Evolutionary conservation across 1,140 invertebrate genomes (phyloP).

Genomic region (Drosophila sulfurigaster): DNA sequence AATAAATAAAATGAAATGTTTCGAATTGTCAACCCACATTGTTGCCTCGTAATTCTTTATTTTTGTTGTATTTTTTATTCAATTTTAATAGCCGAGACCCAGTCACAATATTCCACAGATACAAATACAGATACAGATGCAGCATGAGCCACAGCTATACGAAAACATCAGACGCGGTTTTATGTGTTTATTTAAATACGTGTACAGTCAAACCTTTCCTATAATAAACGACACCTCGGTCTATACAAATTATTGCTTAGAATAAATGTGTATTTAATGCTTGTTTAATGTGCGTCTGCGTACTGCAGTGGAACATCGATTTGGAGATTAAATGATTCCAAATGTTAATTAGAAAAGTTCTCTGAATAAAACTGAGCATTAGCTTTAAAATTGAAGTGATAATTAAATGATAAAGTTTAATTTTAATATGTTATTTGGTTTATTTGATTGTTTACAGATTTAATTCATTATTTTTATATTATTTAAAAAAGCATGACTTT

Average conservation of each 20-base stretch:
- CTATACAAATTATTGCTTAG: not conserved
- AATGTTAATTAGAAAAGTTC: too few species aligned
- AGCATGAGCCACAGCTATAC: too few species aligned
- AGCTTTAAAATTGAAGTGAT: too few species aligned
- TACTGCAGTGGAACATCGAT: not conserved
- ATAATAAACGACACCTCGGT: not conserved
- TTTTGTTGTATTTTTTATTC: slow-evolving; percentile 22
- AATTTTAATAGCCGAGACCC: slow-evolving; percentile 28
- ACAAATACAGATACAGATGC: slow-evolving; percentile 16
- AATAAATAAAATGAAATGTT: not conserved
- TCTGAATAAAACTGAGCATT: too few species aligned
- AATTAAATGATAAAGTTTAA: too few species aligned
- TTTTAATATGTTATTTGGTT: too few species aligned
- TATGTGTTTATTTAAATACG: slow-evolving; percentile 25
- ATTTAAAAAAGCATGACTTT: too few species aligned
- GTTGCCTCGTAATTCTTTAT: slow-evolving; percentile 9
- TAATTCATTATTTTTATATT: too few species aligned
- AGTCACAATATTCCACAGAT: slow-evolving; percentile 13
- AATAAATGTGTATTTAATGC: slow-evolving; percentile 5
- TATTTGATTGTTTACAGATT: too few species aligned
- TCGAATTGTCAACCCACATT: slow-evolving; percentile 45
- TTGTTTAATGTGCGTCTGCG: not conserved
- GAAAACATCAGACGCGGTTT: not conserved
- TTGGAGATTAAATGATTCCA: not conserved
- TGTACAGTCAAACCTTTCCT: slow-evolving; percentile 1